Evolutionary conservation across 2,113 vertebrate genomes (phyloP), one percentile per base, ranked within the genome.

Genomic region (Cyprinus carpio): DNA sequence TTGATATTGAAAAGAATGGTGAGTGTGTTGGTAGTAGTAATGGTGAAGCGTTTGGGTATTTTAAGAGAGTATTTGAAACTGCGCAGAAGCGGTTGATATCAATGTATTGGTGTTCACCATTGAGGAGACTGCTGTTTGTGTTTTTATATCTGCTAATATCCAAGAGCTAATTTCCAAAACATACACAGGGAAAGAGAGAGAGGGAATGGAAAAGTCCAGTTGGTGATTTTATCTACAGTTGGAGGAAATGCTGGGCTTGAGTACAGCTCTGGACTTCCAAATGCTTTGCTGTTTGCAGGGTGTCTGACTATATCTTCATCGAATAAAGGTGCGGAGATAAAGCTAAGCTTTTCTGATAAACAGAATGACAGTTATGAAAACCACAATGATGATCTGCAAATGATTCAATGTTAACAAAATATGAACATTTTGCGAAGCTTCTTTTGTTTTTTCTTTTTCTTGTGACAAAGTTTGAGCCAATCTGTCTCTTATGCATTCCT

Each of bases 401-500:
- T 82, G 20, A 78, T 64, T 69, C 83, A 87, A 87, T 91, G 80
- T 81, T 72, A 81, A 87, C 81, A 92, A 95, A 95, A 95, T 93
- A 93, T 94, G 92, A 95, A 94, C 92, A 67, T 40, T 40, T 40
- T 75, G 93, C 90, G 93, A 62, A 56, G 90, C 89, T 31, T 67
- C 31, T 93, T 94, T 94, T n/a, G n/a, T 95, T 95, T 95, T 95
- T 97, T 89, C 93, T 94, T 94, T 96, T 96, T 96, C 94, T 96
- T 96, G 95, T 97, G 96, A 97, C 95, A 92, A 95, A 95, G 94
- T 97, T 97, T 98, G 97, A 98, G 97, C 97, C 97, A 96, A 96
- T 97, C 94, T 96, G 95, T 97, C 94, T 96, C 94, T 94, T 93
- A 97, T 97, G 96, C 97, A 99, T 98, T 99, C 97, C 97, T 97